These are phyloP conservation scores for Coturnix japonica DNA, from an alignment of 2,113 vertebrate species.

Conservation along the genomic window DNA sequence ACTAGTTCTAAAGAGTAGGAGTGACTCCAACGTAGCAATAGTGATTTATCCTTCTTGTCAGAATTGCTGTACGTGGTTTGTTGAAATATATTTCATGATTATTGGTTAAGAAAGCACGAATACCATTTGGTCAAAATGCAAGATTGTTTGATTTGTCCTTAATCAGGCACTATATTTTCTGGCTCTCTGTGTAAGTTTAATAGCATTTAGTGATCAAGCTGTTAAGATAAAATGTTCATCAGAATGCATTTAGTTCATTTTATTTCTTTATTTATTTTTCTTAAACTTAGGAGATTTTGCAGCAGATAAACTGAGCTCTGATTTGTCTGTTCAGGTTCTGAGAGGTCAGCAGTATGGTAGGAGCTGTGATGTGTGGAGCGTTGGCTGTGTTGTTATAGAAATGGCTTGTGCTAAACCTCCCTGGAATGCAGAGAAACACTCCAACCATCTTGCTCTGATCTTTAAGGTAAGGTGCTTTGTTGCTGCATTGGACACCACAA, in stretches of 20 bases:
- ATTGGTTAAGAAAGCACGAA: neutral
- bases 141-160: neutral
- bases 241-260: neutral
- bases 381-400: conserved; percentile 91
- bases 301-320: neutral
- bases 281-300: neutral
- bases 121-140: neutral
- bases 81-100: neutral
- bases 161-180: neutral
- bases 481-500: neutral
- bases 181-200: neutral
- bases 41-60: neutral
- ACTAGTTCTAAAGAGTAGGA: neutral
- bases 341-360: conserved; percentile 91
- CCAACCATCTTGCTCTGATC: conserved; percentile 92
- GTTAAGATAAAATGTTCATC: neutral
- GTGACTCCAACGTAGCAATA: fast-evolving
- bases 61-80: neutral
- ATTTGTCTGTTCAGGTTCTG: conserved; percentile 79
- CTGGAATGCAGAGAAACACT: conserved; percentile 93
- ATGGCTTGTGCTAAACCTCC: conserved; percentile 94
- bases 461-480: conserved; percentile 83
- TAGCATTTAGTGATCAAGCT: neutral
- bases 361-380: conserved; percentile 94
- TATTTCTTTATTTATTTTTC: neutral